A percentile compares a stretch with the other conserved stretches of the same genome.
phyloP scores from a whole-genome alignment of 2,888 invertebrate species.

The Polydrusus cervinus region DNA sequence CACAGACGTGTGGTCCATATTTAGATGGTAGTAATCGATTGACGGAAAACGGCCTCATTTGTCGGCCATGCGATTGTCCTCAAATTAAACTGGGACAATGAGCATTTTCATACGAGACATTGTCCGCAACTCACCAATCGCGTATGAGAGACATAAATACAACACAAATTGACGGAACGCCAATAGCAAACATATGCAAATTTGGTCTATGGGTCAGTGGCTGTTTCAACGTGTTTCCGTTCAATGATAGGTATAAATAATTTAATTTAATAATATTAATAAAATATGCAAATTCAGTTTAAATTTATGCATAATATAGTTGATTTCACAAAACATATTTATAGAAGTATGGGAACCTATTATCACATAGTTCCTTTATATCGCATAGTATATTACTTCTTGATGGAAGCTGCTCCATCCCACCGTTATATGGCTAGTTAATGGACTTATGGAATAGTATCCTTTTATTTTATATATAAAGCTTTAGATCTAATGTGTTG shows the following conservation, averaged over 20 bases:
- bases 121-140: conserved; percentile 26
- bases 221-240: not conserved
- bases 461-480: no score
- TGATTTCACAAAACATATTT: no score
- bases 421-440: no score
- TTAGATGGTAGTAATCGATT: conserved; percentile 23
- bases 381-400: no score
- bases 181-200: conserved; percentile 36
- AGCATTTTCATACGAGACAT: conserved; percentile 41
- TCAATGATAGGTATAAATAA: not conserved
- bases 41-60: conserved; percentile 35
- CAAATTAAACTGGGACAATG: conserved; percentile 42
- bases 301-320: no score
- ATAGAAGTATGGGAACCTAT: no score
- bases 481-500: no score
- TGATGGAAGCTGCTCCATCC: no score
- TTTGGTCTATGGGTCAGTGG: conserved; percentile 19
- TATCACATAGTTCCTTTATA: no score
- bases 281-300: no score
- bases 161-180: conserved; percentile 30
- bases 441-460: no score
- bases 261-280: no score
- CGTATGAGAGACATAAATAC: conserved; percentile 28
- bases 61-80: conserved; percentile 29
- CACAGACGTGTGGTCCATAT: not conserved